Conservation (phyloP, 2,888 invertebrate species). For the Hirtodrosophila duncani region DNA sequence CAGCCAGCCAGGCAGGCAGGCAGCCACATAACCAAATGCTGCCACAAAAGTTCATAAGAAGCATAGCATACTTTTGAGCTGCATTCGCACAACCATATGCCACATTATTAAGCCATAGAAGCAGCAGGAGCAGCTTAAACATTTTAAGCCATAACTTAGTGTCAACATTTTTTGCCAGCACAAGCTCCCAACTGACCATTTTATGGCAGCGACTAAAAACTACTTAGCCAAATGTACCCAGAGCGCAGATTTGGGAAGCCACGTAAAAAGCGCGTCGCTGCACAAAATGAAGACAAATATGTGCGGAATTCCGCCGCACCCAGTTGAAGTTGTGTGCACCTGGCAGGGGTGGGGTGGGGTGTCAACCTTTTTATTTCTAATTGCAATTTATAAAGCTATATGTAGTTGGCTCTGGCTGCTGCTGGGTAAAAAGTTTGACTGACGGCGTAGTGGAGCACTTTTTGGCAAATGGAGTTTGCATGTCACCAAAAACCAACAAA, state of each 20-base stretch:
- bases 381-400: conserved; percentile 51
- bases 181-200: conserved; percentile 10
- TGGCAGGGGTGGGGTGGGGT: no score
- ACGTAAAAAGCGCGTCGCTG: conserved; percentile 7
- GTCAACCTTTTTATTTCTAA: conserved; percentile 25
- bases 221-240: conserved; percentile 52
- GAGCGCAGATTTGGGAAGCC: conserved; percentile 5
- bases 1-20: no score
- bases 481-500: conserved; percentile 24
- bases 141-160: conserved; percentile 63
- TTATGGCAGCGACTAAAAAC: conserved; percentile 39
- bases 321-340: conserved; percentile 35
- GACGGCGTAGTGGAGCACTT: conserved; percentile 19
- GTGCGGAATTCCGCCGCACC: conserved; percentile 2
- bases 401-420: conserved; percentile 31
- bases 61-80: conserved; percentile 17
- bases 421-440: conserved; percentile 27
- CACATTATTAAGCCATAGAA: conserved; percentile 17
- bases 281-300: conserved; percentile 58
- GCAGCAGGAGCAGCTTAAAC: conserved; percentile 37
- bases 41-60: no score
- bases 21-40: no score
- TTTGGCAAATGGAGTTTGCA: conserved; percentile 32
- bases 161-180: conserved; percentile 32
- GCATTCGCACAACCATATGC: conserved; percentile 11